These are phyloP conservation scores for Trichogramma dendrolimi DNA, from an alignment of 2,888 invertebrate genomes.

Conservation along the genomic window DNA sequence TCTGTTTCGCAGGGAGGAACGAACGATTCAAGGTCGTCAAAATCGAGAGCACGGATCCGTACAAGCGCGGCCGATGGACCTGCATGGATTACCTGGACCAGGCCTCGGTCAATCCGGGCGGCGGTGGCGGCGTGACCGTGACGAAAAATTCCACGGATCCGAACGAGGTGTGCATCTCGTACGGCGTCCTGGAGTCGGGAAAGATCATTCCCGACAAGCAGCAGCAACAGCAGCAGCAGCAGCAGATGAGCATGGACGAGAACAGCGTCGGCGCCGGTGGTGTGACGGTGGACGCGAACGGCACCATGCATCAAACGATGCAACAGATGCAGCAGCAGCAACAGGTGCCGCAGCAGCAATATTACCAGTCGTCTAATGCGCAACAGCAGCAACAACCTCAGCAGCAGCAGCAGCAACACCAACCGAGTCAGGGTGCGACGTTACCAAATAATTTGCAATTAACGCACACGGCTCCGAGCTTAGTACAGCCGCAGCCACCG, in stretches of 20 bases:
- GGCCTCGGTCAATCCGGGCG: conserved; percentile 55
- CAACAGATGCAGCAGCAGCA: conserved; percentile 40
- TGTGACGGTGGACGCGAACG: conserved; percentile 41
- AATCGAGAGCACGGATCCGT: conserved; percentile 92
- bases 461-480: conserved; percentile 37
- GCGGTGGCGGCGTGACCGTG: conserved; percentile 44
- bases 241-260: conserved; percentile 34
- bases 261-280: conserved; percentile 40
- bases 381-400: conserved; percentile 33
- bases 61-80: conserved; percentile 87
- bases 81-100: conserved; percentile 93
- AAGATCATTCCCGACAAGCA: conserved; percentile 37
- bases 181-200: conserved; percentile 48
- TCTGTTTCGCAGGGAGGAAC: conserved; percentile 57
- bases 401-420: conserved; percentile 37
- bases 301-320: conserved; percentile 42
- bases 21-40: conserved; percentile 88
- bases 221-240: conserved; percentile 36
- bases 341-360: conserved; percentile 49
- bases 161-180: conserved; percentile 51
- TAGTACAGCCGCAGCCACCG: conserved; percentile 52
- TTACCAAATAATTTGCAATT: conserved; percentile 60
- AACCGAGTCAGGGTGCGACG: conserved; percentile 60
- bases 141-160: conserved; percentile 47
- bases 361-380: conserved; percentile 17